Percentiles rank a stretch among this genome's conserved stretches.
Evolutionary conservation across 2,888 invertebrate species (phyloP).

Genomic region (Aphidoletes aphidimyza): DNA sequence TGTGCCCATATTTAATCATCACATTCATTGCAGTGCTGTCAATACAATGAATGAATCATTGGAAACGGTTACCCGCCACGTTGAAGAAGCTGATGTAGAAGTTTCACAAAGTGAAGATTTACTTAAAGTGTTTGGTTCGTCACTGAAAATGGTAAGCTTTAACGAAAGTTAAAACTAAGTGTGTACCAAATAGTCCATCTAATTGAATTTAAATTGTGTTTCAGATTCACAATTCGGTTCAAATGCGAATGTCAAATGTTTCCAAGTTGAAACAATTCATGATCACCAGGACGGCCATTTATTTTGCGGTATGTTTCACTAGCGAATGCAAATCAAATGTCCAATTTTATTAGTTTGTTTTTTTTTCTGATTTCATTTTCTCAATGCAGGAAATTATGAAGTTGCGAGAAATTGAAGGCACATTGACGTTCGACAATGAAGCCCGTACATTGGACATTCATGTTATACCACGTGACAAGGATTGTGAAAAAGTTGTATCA

Average conservation of each 20-base stretch:
- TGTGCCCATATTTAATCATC: neutral
- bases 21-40: slow-evolving; percentile 58
- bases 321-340: neutral
- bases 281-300: slow-evolving; percentile 69
- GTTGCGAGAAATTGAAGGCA: slow-evolving; percentile 62
- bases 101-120: slow-evolving; percentile 64
- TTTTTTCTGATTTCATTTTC: neutral
- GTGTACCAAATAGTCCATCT: neutral
- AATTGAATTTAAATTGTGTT: neutral
- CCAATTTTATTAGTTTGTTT: slow-evolving; percentile 20
- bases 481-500: slow-evolving; percentile 65
- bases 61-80: slow-evolving; percentile 62
- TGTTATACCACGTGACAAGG: slow-evolving; percentile 70
- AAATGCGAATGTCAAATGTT: neutral
- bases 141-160: slow-evolving; percentile 65
- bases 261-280: slow-evolving; percentile 66
- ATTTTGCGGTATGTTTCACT: slow-evolving; percentile 68
- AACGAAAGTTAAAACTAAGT: slow-evolving; percentile 13
- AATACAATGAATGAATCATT: slow-evolving; percentile 61
- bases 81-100: slow-evolving; percentile 66
- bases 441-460: slow-evolving; percentile 68
- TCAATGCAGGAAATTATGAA: slow-evolving; percentile 60
- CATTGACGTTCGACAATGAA: slow-evolving; percentile 64
- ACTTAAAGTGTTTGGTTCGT: slow-evolving; percentile 66
- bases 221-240: neutral